Base-by-base conservation (phyloP, 2,888 invertebrate species). In the Zootermopsis nevadensis region DNA sequence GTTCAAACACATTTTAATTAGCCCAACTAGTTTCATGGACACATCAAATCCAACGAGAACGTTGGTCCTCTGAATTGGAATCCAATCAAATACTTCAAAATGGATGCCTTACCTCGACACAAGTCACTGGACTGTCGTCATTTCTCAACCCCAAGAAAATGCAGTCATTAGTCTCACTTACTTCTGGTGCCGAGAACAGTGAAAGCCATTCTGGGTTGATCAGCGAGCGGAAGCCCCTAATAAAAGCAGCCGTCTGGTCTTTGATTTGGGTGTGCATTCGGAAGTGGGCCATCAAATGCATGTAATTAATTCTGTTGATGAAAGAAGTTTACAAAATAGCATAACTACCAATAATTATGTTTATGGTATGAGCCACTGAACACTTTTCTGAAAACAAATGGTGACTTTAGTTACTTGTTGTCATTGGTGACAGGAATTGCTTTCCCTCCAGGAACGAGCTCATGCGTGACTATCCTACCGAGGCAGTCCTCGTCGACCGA, bases 221-320 rank as follows among this genome's bases (percentile, higher is more conserved):
- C 83, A 99, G 96, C 8, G 98, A 96, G 85, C 98, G 93, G 89
- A 99, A 99, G 3, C 99, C 99, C 87, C 96, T 94, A 86, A 99
- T 98, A 88, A 99, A 99, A 12, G 99, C 98, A 77, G 95, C 94
- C 0, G 98, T 98, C 90, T 99, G 99, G 86, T 99, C 98, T 88
- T 96, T 96, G 86, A 99, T 99, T 91, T 99, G 99, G 15, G 96
- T 95, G 89, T 99, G 97, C 97, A 99, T 99, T 85, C 98, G 94
- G 89, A 99, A 99, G 90, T 98, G 98, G 0, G 99, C 99, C 97
- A 98, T 98, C 88, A 97, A 92, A 89, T 99, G 99, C 82, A 99
- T 98, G 89, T 99, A 99, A 88, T 97, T 97, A 86, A 99, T 98
- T 91, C 97, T 97, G 90, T 83, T 92, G n/a, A 60, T 1, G 12